Evolutionary conservation across 2,888 invertebrate genomes (phyloP).

Genomic region (Sarcophaga subvicina): DNA sequence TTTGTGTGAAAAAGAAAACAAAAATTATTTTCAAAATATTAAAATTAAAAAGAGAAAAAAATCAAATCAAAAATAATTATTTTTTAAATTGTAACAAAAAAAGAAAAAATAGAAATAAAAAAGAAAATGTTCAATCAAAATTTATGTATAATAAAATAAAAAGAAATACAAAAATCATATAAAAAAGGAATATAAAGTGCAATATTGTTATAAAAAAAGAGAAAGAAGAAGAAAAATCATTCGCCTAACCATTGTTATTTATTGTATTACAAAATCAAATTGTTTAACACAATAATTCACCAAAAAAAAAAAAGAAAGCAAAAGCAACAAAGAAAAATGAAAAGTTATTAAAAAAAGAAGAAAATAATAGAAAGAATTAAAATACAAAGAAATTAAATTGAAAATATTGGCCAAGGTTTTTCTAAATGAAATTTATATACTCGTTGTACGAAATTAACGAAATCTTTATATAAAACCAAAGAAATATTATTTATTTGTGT

Average conservation of each 20-base stretch:
- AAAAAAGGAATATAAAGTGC: conserved; percentile 3
- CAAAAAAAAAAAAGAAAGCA: conserved; percentile 6
- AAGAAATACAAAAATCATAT: conserved; percentile 1
- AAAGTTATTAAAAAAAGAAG: not conserved
- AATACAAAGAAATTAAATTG: conserved; percentile 11
- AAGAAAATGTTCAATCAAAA: conserved; percentile 46
- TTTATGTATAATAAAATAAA: conserved; percentile 9
- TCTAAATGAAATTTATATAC: conserved; percentile 24
- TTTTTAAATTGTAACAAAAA: no score
- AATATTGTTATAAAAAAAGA: conserved; percentile 9
- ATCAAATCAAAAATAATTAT: not conserved
- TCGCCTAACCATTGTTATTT: not conserved
- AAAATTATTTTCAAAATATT: conserved; percentile 39
- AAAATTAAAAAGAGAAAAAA: conserved; percentile 17
- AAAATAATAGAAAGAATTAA: conserved; percentile 30
- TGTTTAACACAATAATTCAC: not conserved
- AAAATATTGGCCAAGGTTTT: conserved; percentile 60
- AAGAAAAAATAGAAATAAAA: not conserved
- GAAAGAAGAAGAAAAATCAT: not conserved
- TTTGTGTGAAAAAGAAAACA: conserved; percentile 15
- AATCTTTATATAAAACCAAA: not conserved
- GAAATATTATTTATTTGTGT: conserved; percentile 35
- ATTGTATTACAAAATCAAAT: conserved; percentile 44
- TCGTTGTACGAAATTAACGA: not conserved
- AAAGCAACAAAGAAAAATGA: conserved; percentile 31